A percentile compares a stretch with the other conserved stretches of the same genome.
Evolutionary conservation across 2,113 vertebrate genomes (phyloP).

Genomic region (Oreochromis tanganicae): DNA sequence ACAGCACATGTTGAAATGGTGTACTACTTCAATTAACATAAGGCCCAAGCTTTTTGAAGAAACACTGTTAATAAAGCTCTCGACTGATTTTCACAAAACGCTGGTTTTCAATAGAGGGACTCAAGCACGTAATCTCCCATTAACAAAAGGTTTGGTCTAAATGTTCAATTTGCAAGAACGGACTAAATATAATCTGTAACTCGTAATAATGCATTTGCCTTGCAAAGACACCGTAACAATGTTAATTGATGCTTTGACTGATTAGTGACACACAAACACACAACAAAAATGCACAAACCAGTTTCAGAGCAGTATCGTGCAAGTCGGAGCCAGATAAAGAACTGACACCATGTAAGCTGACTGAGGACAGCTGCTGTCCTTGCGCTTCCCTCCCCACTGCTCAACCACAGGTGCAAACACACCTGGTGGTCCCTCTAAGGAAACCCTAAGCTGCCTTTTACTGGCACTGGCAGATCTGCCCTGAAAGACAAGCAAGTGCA

Average conservation of each 20-base stretch:
- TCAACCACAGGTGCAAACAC: constrained; percentile 68
- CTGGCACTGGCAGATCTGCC: constrained; percentile 52
- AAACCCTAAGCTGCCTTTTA: constrained; percentile 62
- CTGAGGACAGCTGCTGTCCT: constrained; percentile 66
- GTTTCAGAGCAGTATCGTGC: not conserved
- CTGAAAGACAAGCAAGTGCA: constrained; percentile 58
- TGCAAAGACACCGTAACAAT: not conserved
- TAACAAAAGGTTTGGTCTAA: constrained; percentile 12
- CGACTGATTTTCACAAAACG: constrained; percentile 44
- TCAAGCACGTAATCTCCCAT: constrained; percentile 13
- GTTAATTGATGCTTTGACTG: not conserved
- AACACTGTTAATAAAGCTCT: constrained; percentile 54
- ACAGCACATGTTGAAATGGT: constrained; percentile 55
- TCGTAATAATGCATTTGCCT: not conserved
- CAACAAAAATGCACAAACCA: not conserved
- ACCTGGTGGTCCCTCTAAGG: constrained; percentile 69
- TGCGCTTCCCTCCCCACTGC: constrained; percentile 33
- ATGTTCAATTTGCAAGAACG: not conserved
- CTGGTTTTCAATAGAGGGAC: constrained; percentile 15
- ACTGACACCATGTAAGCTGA: constrained; percentile 40
- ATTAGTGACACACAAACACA: not conserved
- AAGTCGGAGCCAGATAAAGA: constrained; percentile 24
- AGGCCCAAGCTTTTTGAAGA: constrained; percentile 39
- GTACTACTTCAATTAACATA: constrained; percentile 57
- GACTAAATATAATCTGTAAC: not conserved